Percentiles rank a stretch among this genome's conserved stretches.
phyloP scores from a whole-genome alignment of 30 jellyfish, hydroid and myxozoan genomes.

The Clytia hemisphaerica region DNA sequence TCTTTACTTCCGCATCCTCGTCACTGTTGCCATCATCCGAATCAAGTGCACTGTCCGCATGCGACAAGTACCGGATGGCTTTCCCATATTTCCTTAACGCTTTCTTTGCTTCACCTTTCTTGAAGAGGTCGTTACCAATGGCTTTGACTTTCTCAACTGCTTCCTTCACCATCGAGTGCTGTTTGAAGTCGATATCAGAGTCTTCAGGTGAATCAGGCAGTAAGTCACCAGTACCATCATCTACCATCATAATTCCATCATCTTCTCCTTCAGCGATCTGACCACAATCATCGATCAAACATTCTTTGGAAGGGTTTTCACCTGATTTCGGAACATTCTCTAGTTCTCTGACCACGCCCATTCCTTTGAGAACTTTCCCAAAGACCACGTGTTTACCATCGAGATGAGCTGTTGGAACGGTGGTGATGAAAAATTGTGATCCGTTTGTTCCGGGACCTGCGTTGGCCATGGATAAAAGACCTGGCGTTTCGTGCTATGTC shows the following conservation, averaged over 20 bases:
- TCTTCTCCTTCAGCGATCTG: slow-evolving; percentile 40
- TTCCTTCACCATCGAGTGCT: no score
- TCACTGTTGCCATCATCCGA: not conserved
- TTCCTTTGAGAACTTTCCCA: slow-evolving; percentile 36
- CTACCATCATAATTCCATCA: slow-evolving; percentile 24
- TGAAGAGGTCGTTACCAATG: slow-evolving; percentile 17
- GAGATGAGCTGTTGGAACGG: slow-evolving; percentile 36
- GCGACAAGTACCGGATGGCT: not conserved
- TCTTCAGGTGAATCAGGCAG: slow-evolving; percentile 47
- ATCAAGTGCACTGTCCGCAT: not conserved
- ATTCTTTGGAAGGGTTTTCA: slow-evolving; percentile 28
- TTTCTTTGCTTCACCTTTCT: not conserved
- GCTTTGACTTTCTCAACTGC: slow-evolving; percentile 26
- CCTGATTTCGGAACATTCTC: slow-evolving; percentile 34
- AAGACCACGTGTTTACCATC: slow-evolving; percentile 39
- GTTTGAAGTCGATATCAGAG: slow-evolving; percentile 25
- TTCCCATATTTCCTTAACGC: slow-evolving; percentile 23
- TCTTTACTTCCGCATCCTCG: not conserved
- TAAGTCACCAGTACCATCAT: slow-evolving; percentile 50
- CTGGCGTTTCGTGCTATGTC: slow-evolving; percentile 34
- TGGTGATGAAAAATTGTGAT: slow-evolving; percentile 30
- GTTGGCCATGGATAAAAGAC: slow-evolving; percentile 41
- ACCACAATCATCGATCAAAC: slow-evolving; percentile 44
- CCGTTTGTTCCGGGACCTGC: slow-evolving; percentile 48
- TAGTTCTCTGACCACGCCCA: slow-evolving; percentile 38